phyloP scores from a whole-genome alignment of 2,797 vertebrate genomes.

The Sebastiscus tertius region DNA sequence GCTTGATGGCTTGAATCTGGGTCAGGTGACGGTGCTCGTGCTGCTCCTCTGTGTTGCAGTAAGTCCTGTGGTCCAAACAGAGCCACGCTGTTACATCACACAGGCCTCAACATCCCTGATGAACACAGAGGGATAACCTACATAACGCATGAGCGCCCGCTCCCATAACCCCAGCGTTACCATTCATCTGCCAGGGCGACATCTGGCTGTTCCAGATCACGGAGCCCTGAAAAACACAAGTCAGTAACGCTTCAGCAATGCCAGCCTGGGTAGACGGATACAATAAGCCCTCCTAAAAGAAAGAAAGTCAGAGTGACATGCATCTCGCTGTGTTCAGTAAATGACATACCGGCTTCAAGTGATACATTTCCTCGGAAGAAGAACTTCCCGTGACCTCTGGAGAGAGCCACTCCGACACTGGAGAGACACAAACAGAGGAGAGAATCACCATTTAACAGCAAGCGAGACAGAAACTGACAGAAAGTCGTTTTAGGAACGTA shows the following conservation, averaged over 20 bases:
- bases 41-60: slow-evolving; percentile 95
- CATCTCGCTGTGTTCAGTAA: neutral
- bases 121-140: slow-evolving; percentile 70
- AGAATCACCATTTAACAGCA: slow-evolving; percentile 3
- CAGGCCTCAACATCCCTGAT: slow-evolving; percentile 38
- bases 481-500: neutral
- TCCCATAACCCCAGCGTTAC: slow-evolving; percentile 82
- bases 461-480: slow-evolving; percentile 5
- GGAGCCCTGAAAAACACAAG: slow-evolving; percentile 88
- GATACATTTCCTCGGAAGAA: slow-evolving; percentile 98
- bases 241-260: slow-evolving; percentile 76
- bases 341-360: slow-evolving; percentile 90
- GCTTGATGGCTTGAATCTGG: slow-evolving; percentile 95
- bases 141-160: slow-evolving; percentile 73
- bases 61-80: slow-evolving; percentile 86
- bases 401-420: slow-evolving; percentile 96
- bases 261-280: slow-evolving; percentile 27
- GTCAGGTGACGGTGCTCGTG: slow-evolving; percentile 95
- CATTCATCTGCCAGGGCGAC: slow-evolving; percentile 98
- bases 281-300: slow-evolving; percentile 32
- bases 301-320: slow-evolving; percentile 22
- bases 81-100: slow-evolving; percentile 59
- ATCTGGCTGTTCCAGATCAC: slow-evolving; percentile 97
- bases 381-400: slow-evolving; percentile 96
- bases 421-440: slow-evolving; percentile 24